Base-by-base conservation (phyloP, 1,140 invertebrate genomes). In the Micrasema minimum region DNA sequence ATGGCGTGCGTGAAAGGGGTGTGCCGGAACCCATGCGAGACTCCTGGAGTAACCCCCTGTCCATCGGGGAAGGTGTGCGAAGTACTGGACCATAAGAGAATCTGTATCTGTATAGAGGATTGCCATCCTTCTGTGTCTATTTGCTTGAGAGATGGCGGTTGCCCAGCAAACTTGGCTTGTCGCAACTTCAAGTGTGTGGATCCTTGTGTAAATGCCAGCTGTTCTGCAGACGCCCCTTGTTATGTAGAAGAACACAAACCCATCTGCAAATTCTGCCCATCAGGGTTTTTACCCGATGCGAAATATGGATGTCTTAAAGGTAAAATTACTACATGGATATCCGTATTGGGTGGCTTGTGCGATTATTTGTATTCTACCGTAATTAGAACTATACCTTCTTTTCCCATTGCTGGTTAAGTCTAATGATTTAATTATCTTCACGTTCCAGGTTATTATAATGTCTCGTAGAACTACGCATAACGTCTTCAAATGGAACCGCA, bases 281-380 rank as follows among this genome's bases (percentile, higher is more conserved):
- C 87, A 83, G 94, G 93, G 88, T 95, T 92, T 88, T 89, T 90
- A 86, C 88, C 91, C 83, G 93, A 95, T 86, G 87, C 90, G 82
- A 92, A 91, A 88, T 92, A 92, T 88, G 94, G 93, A 91, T 96
- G 94, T 88, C 90, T 93, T 85, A 94, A 95, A 96, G 94, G 94
- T 96, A 96, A 93, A 73, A 62, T 61, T 67, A 50, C 69, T 66
- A 72, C 70, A 72, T 69, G 67, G 69, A 75, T 75, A 69, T 66
- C 69, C 70, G 67, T 75, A 70, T 72, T 61, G 69, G 73, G 73
- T 75, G 73, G 73, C 73, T 75, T 75, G 73, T 75, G 73, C 73
- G 70, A 75, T 74, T 64, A 62, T 66, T 75, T 72, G 73, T 75
- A 75, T 72, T 65, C 69, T 69, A 67, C 69, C 69, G 66, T 72